Conservation (phyloP, 37 sponge, comb jelly and placozoan genomes). For the Oopsacas minuta region DNA sequence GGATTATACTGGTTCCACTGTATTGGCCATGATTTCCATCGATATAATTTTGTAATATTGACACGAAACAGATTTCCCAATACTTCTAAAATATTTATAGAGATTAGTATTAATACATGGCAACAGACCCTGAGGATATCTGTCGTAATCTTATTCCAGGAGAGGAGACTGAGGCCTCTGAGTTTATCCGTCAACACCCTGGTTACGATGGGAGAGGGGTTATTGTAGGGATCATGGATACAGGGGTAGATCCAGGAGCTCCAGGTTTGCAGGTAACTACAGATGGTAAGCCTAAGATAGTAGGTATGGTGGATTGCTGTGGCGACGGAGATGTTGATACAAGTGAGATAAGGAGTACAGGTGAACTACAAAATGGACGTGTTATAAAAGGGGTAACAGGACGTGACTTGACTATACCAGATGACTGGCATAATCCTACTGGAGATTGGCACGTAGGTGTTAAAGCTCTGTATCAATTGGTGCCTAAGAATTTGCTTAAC, state of each 20-base stretch:
- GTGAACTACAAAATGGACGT: neutral
- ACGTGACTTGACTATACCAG: slow-evolving; percentile 48
- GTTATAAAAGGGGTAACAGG: slow-evolving; percentile 43
- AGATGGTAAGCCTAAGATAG: slow-evolving; percentile 61
- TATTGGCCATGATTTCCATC: too few species aligned
- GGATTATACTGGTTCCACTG: too few species aligned
- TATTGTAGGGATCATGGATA: slow-evolving; percentile 73
- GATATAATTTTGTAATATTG: too few species aligned
- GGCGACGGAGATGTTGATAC: slow-evolving; percentile 96
- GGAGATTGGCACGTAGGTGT: slow-evolving; percentile 76
- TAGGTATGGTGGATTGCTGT: slow-evolving; percentile 65
- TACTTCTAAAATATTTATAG: too few species aligned
- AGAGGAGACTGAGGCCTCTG: slow-evolving; percentile 72
- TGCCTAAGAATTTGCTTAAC: slow-evolving; percentile 36
- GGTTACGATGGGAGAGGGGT: slow-evolving; percentile 63
- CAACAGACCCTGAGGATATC: slow-evolving; percentile 20
- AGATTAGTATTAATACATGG: too few species aligned
- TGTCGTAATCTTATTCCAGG: slow-evolving; percentile 60
- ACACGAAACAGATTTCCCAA: too few species aligned
- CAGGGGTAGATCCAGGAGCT: slow-evolving; percentile 87
- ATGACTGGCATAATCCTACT: slow-evolving; percentile 71
- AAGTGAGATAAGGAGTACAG: slow-evolving; percentile 25
- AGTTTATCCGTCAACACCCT: slow-evolving; percentile 38
- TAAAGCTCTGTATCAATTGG: slow-evolving; percentile 60
- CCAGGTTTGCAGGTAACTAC: slow-evolving; percentile 69